Evolutionary conservation across 2,888 invertebrate genomes (phyloP).

Genomic region (Acanthoscelides obtectus): DNA sequence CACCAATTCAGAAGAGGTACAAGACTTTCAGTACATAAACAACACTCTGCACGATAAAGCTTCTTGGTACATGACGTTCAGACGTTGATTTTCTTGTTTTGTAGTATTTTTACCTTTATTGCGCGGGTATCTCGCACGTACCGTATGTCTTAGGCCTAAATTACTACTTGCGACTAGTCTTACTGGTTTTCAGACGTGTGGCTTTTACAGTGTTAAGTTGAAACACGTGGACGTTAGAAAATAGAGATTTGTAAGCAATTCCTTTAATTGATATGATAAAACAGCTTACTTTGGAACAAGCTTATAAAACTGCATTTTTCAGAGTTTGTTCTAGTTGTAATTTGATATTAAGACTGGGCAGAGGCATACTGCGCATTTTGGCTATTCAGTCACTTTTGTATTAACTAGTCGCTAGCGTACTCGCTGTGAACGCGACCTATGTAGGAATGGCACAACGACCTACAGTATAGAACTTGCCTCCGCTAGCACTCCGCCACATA

Average conservation of each 20-base stretch:
- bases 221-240: not conserved
- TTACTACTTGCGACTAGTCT: not conserved
- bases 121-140: not conserved
- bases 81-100: not conserved
- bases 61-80: not conserved
- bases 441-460: no score
- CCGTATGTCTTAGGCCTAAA: not conserved
- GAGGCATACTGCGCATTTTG: no score
- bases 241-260: not conserved
- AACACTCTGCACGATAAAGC: not conserved
- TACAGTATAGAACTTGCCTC: no score
- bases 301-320: not conserved
- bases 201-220: not conserved
- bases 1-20: not conserved
- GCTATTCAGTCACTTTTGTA: no score
- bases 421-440: no score
- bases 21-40: not conserved
- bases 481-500: no score
- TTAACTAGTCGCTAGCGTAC: no score
- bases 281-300: not conserved
- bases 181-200: not conserved
- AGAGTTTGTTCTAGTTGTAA: no score
- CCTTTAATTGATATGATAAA: not conserved
- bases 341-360: no score
- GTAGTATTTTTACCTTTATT: not conserved